A percentile compares a stretch with the other conserved stretches of the same genome.
Conservation (phyloP, 2,113 vertebrate genomes). For the Formicarius rufipectus region DNA sequence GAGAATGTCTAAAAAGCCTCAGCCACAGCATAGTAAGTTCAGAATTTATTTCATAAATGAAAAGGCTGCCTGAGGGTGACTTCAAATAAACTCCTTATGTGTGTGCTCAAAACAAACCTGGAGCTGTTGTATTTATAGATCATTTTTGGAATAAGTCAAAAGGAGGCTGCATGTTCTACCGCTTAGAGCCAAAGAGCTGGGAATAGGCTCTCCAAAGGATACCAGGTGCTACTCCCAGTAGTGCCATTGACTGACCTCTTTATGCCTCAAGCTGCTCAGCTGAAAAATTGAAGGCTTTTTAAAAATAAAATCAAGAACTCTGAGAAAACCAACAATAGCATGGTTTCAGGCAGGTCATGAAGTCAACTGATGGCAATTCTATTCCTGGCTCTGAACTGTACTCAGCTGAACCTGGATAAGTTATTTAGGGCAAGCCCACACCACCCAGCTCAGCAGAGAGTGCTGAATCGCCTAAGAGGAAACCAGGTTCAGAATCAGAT, state of each 20-base stretch:
- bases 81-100: constrained; percentile 49
- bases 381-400: constrained; percentile 22
- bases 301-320: constrained; percentile 48
- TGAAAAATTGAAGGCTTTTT: constrained; percentile 49
- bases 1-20: not conserved
- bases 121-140: constrained; percentile 41
- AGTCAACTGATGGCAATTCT: constrained; percentile 35
- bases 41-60: constrained; percentile 38
- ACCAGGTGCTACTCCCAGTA: constrained; percentile 11
- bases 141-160: constrained; percentile 32
- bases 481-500: not conserved
- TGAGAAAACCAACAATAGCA: constrained; percentile 28
- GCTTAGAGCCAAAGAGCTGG: not conserved
- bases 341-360: constrained; percentile 34
- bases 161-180: not conserved
- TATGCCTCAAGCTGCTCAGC: constrained; percentile 17
- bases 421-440: constrained; percentile 18
- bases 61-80: constrained; percentile 39
- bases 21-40: not conserved
- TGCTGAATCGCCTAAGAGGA: not conserved
- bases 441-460: not conserved
- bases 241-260: constrained; percentile 17
- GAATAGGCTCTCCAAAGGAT: constrained; percentile 22
- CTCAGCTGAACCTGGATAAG: not conserved
- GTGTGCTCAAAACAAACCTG: constrained; percentile 37